Evolutionary conservation across 2,113 vertebrate species (phyloP).

Genomic region (Pelecanus crispus): DNA sequence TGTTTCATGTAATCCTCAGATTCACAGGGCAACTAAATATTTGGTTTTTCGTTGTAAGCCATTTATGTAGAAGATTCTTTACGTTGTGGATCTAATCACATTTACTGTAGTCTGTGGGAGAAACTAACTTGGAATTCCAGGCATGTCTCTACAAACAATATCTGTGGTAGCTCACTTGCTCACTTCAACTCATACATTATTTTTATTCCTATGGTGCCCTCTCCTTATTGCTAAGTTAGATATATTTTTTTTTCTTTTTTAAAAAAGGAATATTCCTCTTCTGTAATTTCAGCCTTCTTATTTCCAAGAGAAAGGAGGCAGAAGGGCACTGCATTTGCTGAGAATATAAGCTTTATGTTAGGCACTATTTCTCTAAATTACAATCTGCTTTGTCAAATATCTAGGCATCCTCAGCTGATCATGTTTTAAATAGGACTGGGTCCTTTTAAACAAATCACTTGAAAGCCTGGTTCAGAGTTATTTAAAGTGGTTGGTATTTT

Average conservation of each 20-base stretch:
- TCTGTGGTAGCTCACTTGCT: background rate
- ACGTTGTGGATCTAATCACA: background rate
- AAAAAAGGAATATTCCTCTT: background rate
- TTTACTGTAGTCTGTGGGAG: background rate
- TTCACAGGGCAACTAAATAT: background rate
- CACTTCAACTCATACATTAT: background rate
- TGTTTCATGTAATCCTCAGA: background rate
- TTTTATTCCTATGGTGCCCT: slow-evolving; percentile 7
- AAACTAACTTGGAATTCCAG: slow-evolving; percentile 7
- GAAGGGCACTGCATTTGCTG: background rate
- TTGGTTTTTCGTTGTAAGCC: background rate
- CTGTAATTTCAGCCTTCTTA: background rate
- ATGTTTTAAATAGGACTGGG: slow-evolving; percentile 60
- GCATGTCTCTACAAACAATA: background rate
- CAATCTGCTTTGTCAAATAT: slow-evolving; percentile 45
- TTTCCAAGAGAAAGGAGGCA: slow-evolving; percentile 6
- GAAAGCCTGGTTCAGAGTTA: slow-evolving; percentile 67
- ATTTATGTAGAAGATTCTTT: background rate
- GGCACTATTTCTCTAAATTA: slow-evolving; percentile 43
- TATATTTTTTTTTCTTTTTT: background rate
- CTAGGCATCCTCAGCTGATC: slow-evolving; percentile 46
- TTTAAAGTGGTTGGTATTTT: slow-evolving; percentile 71
- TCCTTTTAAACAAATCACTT: slow-evolving; percentile 63
- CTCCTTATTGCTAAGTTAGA: background rate
- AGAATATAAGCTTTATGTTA: background rate